Evolutionary conservation across 2,888 invertebrate species (phyloP), one percentile per base, ranked within the genome.

Genomic region (Allygus modestus): DNA sequence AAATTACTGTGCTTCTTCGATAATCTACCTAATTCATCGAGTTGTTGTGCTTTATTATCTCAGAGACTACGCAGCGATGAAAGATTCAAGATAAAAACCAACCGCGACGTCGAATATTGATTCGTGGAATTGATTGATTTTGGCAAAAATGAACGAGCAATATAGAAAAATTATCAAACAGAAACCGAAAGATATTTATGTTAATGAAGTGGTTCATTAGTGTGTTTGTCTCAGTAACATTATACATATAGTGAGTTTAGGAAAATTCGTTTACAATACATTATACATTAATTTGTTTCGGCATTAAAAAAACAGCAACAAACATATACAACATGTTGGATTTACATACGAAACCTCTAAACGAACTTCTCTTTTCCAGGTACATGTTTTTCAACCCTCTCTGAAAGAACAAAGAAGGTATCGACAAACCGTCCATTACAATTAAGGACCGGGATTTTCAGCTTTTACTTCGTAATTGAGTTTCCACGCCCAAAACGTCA

Each of bases 381-480:
- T 12, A 17, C n/a, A 46, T 46, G n/a, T n/a, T 37, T 46, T 46
- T 46, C 46, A 46, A 46, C 46, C 46, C 46, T 46, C 37, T 37
- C 46, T 46, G 17, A 46, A 46, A 37, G 37, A 37, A 37, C 37
- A 37, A 37, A 37, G 37, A 37, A 37, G 37, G 71, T 37, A 71
- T 71, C 71, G 71, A 71, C 71, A 41, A 71, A 23, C 71, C 41
- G 71, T 71, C 71, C 41, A 23, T 41, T 71, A 41, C 71, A 41
- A 41, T 71, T 71, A 71, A n/a, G 41, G 71, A 9, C 41, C 4
- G n/a, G 41, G 71, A 41, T 41, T 71, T 71, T 41, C 41, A 37
- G 71, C 41, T 41, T 71, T 71, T 41, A 71, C 41, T 41, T 71
- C 11, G 41, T 71, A 71, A 71, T 71, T 37, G 41, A 71, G 71